phyloP scores from a whole-genome alignment of 37 sponge, comb jelly and placozoan species.

The Lycopodina hypogea region DNA sequence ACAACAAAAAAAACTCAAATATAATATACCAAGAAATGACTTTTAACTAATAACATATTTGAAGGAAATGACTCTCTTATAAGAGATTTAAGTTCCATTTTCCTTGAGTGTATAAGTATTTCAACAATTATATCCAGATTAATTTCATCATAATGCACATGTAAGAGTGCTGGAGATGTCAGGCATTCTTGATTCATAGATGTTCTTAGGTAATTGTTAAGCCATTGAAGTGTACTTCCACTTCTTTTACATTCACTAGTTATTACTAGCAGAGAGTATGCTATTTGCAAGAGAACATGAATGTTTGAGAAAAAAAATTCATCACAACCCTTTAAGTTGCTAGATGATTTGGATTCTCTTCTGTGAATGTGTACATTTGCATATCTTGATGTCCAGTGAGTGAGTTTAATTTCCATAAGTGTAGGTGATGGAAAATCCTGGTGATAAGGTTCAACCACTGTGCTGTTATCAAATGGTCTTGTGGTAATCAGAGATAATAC shows the following conservation, averaged over 20 bases:
- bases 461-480: background rate
- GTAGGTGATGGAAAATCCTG: background rate
- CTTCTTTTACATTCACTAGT: background rate
- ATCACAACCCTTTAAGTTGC: too few relatives aligned
- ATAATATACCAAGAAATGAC: too few relatives aligned
- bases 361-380: too few relatives aligned
- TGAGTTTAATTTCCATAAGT: background rate
- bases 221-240: background rate
- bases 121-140: too few relatives aligned
- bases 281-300: background rate
- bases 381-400: background rate
- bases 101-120: too few relatives aligned
- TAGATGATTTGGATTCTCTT: too few relatives aligned
- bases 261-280: background rate
- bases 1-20: too few relatives aligned
- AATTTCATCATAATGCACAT: too few relatives aligned
- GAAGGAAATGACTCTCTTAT: too few relatives aligned
- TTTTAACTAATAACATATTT: too few relatives aligned
- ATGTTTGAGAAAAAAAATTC: background rate
- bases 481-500: background rate
- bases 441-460: background rate
- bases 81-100: too few relatives aligned
- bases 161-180: background rate
- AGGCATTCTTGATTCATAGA: conserved; percentile 1
- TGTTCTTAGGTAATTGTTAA: background rate